These are phyloP conservation scores for Drosophila melanosoma DNA, from an alignment of 2,888 invertebrate species.

Conservation along the genomic window DNA sequence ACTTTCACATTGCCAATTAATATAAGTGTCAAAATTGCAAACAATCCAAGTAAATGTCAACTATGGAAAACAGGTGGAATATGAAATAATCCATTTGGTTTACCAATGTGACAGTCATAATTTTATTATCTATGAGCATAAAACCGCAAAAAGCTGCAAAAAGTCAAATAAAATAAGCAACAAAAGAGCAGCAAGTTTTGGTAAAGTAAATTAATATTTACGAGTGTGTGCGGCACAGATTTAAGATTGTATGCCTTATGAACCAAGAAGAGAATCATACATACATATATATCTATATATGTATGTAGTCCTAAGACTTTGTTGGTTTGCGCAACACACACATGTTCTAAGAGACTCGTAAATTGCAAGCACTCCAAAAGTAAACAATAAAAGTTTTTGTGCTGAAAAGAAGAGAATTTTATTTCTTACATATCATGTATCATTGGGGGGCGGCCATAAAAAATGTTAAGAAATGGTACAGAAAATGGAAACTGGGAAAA, in stretches of 20 bases:
- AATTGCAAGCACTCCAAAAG: conserved; percentile 64
- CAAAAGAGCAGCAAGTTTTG: conserved; percentile 47
- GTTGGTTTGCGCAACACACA: conserved; percentile 33
- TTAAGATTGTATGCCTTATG: conserved; percentile 61
- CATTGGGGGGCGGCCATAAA: conserved; percentile 52
- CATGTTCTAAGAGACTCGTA: conserved; percentile 44
- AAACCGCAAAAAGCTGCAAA: conserved; percentile 30
- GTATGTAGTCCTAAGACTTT: conserved; percentile 23
- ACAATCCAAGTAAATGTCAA: conserved; percentile 8
- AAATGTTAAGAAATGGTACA: conserved; percentile 45
- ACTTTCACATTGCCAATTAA: conserved; percentile 22
- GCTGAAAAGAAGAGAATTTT: conserved; percentile 32
- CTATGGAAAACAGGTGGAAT: conserved; percentile 16
- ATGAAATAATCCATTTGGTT: conserved; percentile 20
- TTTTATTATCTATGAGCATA: conserved; percentile 29
- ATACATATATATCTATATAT: neutral
- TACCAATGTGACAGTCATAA: conserved; percentile 42
- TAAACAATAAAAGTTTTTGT: conserved; percentile 70
- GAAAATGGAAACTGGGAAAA: conserved; percentile 42
- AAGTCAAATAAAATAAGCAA: conserved; percentile 44
- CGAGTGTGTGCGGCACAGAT: conserved; percentile 46
- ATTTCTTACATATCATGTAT: conserved; percentile 48
- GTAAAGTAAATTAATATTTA: conserved; percentile 76
- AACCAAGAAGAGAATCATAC: conserved; percentile 12
- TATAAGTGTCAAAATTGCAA: conserved; percentile 31